phyloP scores from a whole-genome alignment of 2,888 invertebrate genomes.

The Hedya salicella region DNA sequence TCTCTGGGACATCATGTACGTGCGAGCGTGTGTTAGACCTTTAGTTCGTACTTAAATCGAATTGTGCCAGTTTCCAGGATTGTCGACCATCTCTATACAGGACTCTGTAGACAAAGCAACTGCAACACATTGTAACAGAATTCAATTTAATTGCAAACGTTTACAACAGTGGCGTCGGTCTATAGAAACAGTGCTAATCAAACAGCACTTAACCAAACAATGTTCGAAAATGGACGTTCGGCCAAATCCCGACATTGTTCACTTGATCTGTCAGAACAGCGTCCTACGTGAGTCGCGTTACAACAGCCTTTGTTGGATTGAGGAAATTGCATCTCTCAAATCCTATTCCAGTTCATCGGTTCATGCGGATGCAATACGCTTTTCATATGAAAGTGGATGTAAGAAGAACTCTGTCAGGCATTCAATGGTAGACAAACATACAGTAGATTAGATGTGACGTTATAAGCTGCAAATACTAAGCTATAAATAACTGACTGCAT shows the following conservation, averaged over 20 bases:
- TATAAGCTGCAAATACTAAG: too few relatives aligned
- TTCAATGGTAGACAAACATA: background rate
- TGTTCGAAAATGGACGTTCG: slow-evolving; percentile 35
- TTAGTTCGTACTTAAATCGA: background rate
- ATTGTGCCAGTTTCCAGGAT: background rate
- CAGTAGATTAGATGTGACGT: too few relatives aligned
- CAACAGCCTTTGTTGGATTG: slow-evolving; percentile 61
- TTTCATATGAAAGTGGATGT: slow-evolving; percentile 55
- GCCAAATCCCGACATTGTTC: slow-evolving; percentile 40
- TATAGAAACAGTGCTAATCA: slow-evolving; percentile 28
- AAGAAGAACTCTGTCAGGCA: background rate
- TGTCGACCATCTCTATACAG: background rate
- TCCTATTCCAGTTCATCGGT: slow-evolving; percentile 61
- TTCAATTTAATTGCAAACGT: slow-evolving; percentile 10
- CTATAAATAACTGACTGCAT: too few relatives aligned
- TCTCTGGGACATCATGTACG: too few relatives aligned
- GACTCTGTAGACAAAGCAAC: background rate
- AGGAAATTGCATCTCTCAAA: slow-evolving; percentile 75
- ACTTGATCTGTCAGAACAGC: slow-evolving; percentile 57
- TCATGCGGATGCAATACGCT: slow-evolving; percentile 54
- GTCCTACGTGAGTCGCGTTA: slow-evolving; percentile 64
- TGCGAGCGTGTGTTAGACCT: too few relatives aligned
- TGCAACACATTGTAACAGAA: background rate
- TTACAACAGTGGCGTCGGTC: slow-evolving; percentile 9
- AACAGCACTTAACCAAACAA: slow-evolving; percentile 42